These are phyloP conservation scores for Lasioglossum calceatum DNA, from an alignment of 2,888 invertebrate species.

Conservation along the genomic window DNA sequence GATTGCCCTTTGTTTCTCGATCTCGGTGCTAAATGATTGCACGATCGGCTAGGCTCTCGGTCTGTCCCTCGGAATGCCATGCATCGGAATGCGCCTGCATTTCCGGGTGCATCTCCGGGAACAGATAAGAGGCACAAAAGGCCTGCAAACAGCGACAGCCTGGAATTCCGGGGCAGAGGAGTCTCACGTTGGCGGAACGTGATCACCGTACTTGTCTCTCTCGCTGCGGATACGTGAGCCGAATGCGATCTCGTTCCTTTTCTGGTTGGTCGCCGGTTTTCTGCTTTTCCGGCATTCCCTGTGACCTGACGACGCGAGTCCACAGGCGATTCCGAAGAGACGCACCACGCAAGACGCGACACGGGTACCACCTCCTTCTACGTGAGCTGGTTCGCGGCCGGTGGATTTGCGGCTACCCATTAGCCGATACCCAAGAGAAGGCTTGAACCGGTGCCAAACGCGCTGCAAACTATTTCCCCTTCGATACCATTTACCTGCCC, in stretches of 20 bases:
- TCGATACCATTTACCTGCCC: slow-evolving; percentile 7
- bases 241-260: slow-evolving; percentile 48
- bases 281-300: slow-evolving; percentile 44
- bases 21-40: not conserved
- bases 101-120: slow-evolving; percentile 70
- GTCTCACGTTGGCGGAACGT: slow-evolving; percentile 64
- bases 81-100: slow-evolving; percentile 43
- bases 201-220: slow-evolving; percentile 53
- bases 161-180: slow-evolving; percentile 71
- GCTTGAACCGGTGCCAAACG: slow-evolving; percentile 27
- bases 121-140: slow-evolving; percentile 70
- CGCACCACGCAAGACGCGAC: not conserved
- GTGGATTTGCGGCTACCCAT: slow-evolving; percentile 20
- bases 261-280: slow-evolving; percentile 44
- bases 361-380: slow-evolving; percentile 10
- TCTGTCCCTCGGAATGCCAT: slow-evolving; percentile 46
- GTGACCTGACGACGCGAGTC: slow-evolving; percentile 7
- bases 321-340: not conserved
- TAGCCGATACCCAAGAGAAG: not conserved
- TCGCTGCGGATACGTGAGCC: slow-evolving; percentile 40
- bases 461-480: not conserved
- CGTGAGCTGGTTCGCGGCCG: slow-evolving; percentile 41
- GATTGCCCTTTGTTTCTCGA: not conserved
- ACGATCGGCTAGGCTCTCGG: not conserved
- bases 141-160: slow-evolving; percentile 20